Base-by-base conservation (phyloP, 2,113 vertebrate species). In the Psittacus erithacus region DNA sequence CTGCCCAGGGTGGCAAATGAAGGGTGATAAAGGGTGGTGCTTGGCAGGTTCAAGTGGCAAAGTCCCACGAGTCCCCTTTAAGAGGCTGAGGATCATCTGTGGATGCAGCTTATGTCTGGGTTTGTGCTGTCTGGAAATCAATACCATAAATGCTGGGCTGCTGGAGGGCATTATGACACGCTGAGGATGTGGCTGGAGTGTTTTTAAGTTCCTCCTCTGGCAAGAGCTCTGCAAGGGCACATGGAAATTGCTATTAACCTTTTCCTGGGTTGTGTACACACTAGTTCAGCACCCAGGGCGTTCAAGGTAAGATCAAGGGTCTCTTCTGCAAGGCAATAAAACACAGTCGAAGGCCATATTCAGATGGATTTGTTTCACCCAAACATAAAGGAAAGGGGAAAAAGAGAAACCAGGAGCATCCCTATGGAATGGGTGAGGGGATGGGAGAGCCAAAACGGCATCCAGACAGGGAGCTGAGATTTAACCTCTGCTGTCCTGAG, bases 341-440 rank as follows among this genome's bases (percentile, higher is more conserved):
- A 41, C 18, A 25, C 1, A 74, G 31, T 13, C 53, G 43, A 64
- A 76, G 62, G 29, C 59, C 44, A 0, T 0, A 13, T 33, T 74
- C 65, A 46, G 86, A 2, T 10, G 33, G 39, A 27, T 77, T 78
- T 38, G 67, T 25, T 69, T 33, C 53, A 53, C 68, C 71, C 38
- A 20, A 68, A 71, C 0, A 0, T n/a, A 87, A 78, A 87, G 29
- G 25, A 70, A 57, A 38, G 0, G 1, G 13, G 35, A 27, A 41
- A 44, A 73, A 33, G 43, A 55, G 52, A 46, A 49, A 59, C 38
- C 4, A 0, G 0, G 5, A 73, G 11, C 49, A 44, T 24, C 63
- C 49, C 46, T 17, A 5, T 0, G 3, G 71, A 35, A 71, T 0
- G 25, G 33, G 2, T 24, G 20, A 63, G 52, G 19, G 46, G 22